These are phyloP conservation scores for Beris morrisii DNA, from an alignment of 2,888 invertebrate genomes.

Conservation along the genomic window DNA sequence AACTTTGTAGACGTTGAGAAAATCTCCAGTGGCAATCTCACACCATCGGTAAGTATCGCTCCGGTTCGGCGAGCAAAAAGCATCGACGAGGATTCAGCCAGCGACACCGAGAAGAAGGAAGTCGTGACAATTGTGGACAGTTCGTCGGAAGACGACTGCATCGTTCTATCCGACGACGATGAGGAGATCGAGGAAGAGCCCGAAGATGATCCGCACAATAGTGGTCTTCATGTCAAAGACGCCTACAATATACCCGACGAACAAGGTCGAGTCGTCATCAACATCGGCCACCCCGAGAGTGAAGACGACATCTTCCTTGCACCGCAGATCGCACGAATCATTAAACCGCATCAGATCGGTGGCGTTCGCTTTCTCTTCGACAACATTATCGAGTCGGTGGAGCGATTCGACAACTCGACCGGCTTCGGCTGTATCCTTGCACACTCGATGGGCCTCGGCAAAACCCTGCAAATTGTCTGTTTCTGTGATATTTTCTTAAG, in stretches of 20 bases:
- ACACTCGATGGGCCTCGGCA: constrained; percentile 99
- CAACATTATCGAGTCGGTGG: constrained; percentile 92
- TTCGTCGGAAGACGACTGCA: constrained; percentile 81
- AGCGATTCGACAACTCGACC: constrained; percentile 79
- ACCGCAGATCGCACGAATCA: constrained; percentile 84
- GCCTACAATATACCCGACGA: constrained; percentile 88
- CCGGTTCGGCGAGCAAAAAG: constrained; percentile 47
- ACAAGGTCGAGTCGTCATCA: constrained; percentile 87
- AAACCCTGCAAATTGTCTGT: constrained; percentile 93
- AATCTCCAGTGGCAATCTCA: constrained; percentile 55
- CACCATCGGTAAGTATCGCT: constrained; percentile 59
- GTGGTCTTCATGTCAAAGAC: constrained; percentile 93
- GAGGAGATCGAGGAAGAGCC: constrained; percentile 75
- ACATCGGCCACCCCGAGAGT: constrained; percentile 87
- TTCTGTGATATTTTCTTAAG: constrained; percentile 95
- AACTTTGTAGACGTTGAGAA: constrained; percentile 34
- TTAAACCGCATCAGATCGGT: constrained; percentile 96
- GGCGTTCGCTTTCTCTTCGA: constrained; percentile 96
- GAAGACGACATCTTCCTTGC: constrained; percentile 92
- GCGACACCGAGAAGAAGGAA: constrained; percentile 43
- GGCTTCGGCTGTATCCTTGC: constrained; percentile 98
- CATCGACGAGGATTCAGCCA: constrained; percentile 24
- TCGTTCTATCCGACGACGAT: constrained; percentile 81
- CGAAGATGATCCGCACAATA: constrained; percentile 88
- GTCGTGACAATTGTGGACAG: constrained; percentile 76